phyloP scores from a whole-genome alignment of 2,797 vertebrate genomes.

The Acanthurus lineatus region DNA sequence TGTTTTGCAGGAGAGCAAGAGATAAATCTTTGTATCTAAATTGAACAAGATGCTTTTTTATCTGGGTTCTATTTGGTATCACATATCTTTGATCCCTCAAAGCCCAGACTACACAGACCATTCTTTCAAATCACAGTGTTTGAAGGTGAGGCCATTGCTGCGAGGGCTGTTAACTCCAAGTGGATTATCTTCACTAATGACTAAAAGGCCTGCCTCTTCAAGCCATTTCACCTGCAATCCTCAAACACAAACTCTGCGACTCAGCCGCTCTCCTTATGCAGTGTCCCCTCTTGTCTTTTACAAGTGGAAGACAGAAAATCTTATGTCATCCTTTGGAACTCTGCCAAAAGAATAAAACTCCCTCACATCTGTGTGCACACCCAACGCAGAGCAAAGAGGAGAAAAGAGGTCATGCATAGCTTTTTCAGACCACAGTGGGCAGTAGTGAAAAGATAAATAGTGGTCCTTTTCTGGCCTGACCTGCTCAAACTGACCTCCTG shows the following conservation, averaged over 20 bases:
- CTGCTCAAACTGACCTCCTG: slow-evolving; percentile 31
- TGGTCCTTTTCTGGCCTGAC: slow-evolving; percentile 41
- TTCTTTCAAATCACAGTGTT: slow-evolving; percentile 55
- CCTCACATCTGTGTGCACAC: slow-evolving; percentile 25
- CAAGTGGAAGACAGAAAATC: slow-evolving; percentile 44
- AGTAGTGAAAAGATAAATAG: slow-evolving; percentile 47
- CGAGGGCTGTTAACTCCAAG: slow-evolving; percentile 47
- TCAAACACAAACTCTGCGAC: slow-evolving; percentile 32
- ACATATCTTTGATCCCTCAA: slow-evolving; percentile 30
- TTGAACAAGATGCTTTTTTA: slow-evolving; percentile 20
- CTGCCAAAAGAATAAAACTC: slow-evolving; percentile 57
- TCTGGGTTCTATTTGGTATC: slow-evolving; percentile 2
- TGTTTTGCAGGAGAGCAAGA: slow-evolving; percentile 13
- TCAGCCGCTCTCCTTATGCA: slow-evolving; percentile 30
- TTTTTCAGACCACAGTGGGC: slow-evolving; percentile 22
- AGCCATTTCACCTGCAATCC: slow-evolving; percentile 53
- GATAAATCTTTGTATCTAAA: slow-evolving; percentile 20
- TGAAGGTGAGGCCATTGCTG: slow-evolving; percentile 48
- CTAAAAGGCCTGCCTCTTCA: slow-evolving; percentile 49
- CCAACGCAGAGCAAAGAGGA: slow-evolving; percentile 27
- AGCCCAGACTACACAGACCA: slow-evolving; percentile 36
- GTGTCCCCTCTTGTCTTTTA: slow-evolving; percentile 22
- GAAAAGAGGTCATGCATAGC: slow-evolving; percentile 21
- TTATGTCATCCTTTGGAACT: slow-evolving; percentile 57
- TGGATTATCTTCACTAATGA: slow-evolving; percentile 61